These are phyloP conservation scores for Xanthorhoe spadicearia DNA, from an alignment of 2,888 invertebrate species.

Conservation along the genomic window DNA sequence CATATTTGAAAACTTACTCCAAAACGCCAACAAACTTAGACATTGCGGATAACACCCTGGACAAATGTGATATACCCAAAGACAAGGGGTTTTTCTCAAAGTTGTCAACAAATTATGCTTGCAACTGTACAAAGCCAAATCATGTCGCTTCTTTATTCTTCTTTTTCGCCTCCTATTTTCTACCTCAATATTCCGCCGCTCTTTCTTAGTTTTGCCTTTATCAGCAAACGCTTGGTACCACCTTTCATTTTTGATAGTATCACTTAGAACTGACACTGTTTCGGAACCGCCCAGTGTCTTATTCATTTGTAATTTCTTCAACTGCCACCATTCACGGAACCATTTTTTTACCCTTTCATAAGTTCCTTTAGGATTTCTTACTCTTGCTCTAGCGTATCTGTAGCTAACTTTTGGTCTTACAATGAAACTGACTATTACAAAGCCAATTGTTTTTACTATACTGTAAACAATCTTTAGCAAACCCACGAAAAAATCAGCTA, in stretches of 20 bases:
- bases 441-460: conserved; percentile 33
- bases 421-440: conserved; percentile 42
- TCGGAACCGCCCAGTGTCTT: conserved; percentile 53
- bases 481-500: conserved; percentile 49
- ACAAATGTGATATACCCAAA: conserved; percentile 65
- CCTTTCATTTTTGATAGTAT: conserved; percentile 50
- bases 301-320: conserved; percentile 52
- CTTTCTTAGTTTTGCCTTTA: conserved; percentile 53
- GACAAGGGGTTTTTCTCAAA: conserved; percentile 60
- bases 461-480: conserved; percentile 42
- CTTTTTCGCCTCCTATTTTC: conserved; percentile 43
- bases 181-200: conserved; percentile 42
- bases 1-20: conserved; percentile 51
- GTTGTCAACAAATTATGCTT: conserved; percentile 56
- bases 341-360: conserved; percentile 41
- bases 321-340: conserved; percentile 42
- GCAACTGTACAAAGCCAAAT: conserved; percentile 53
- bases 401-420: conserved; percentile 49
- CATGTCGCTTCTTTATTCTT: conserved; percentile 50
- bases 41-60: conserved; percentile 65
- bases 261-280: conserved; percentile 49
- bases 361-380: conserved; percentile 48
- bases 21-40: conserved; percentile 50
- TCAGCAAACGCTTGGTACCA: conserved; percentile 48
- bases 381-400: conserved; percentile 45